phyloP scores from a whole-genome alignment of 1,140 invertebrate species.

The Lordiphosa clarofinis region DNA sequence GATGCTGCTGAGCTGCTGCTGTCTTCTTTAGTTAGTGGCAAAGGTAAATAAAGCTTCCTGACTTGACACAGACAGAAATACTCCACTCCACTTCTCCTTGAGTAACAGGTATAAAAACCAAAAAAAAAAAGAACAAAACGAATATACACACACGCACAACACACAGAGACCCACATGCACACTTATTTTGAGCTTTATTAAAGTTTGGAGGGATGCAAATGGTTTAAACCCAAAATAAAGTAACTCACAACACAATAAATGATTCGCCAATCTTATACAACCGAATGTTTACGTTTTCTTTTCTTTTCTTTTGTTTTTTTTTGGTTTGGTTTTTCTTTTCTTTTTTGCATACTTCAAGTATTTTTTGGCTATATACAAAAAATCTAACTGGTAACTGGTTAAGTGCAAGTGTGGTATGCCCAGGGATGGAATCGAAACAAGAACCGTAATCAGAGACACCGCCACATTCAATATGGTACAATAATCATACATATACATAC shows the following conservation, averaged over 20 bases:
- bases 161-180: constrained; percentile 1
- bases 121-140: constrained; percentile 10
- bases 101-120: constrained; percentile 13
- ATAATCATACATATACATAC: constrained; percentile 12
- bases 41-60: too few species aligned
- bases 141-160: constrained; percentile 23
- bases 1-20: too few species aligned
- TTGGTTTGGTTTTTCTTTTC: neutral
- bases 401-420: constrained; percentile 13
- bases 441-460: too few species aligned
- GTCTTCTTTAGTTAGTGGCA: too few species aligned
- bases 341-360: constrained; percentile 12
- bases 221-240: too few species aligned
- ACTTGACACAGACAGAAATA: too few species aligned
- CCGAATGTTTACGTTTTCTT: constrained; percentile 1
- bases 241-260: too few species aligned
- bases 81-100: neutral
- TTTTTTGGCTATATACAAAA: constrained; percentile 5
- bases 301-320: constrained; percentile 6
- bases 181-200: constrained; percentile 16
- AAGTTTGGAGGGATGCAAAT: constrained; percentile 3
- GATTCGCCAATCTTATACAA: too few species aligned
- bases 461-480: too few species aligned
- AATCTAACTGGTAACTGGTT: constrained; percentile 10
- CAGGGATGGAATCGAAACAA: constrained; percentile 14